These are phyloP conservation scores for Emesis castigata DNA, from an alignment of 2,888 invertebrate genomes.

Conservation along the genomic window DNA sequence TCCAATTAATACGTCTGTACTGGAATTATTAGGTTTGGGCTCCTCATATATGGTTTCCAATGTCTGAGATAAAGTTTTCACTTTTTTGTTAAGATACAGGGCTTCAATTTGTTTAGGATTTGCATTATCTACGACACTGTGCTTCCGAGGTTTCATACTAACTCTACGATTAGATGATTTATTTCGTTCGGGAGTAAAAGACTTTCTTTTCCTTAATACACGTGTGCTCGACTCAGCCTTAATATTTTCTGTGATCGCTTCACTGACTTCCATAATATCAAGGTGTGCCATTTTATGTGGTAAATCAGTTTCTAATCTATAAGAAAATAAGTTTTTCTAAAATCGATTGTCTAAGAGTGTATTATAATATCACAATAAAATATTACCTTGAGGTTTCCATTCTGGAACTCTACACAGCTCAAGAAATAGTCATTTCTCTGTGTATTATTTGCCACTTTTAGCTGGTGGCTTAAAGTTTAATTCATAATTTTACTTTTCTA, in stretches of 20 bases:
- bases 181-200: constrained; percentile 76
- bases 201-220: constrained; percentile 81
- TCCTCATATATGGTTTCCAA: constrained; percentile 91
- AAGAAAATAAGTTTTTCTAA: constrained; percentile 11
- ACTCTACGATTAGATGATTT: constrained; percentile 83
- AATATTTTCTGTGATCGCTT: constrained; percentile 69
- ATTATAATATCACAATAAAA: background rate
- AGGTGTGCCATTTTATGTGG: constrained; percentile 84
- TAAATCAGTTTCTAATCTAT: constrained; percentile 80
- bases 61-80: constrained; percentile 84
- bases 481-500: background rate
- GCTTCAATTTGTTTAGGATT: constrained; percentile 84
- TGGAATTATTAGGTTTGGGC: constrained; percentile 81
- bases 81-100: constrained; percentile 87
- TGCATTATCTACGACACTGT: constrained; percentile 78
- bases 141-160: constrained; percentile 83
- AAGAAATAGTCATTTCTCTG: background rate
- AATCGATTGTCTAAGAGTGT: background rate
- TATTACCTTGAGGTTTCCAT: background rate
- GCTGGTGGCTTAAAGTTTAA: background rate
- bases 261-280: constrained; percentile 82
- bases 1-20: constrained; percentile 82
- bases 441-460: background rate
- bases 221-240: constrained; percentile 74
- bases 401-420: background rate